Evolutionary conservation across 2,888 invertebrate genomes (phyloP).

Genomic region (Tethea ocularis): DNA sequence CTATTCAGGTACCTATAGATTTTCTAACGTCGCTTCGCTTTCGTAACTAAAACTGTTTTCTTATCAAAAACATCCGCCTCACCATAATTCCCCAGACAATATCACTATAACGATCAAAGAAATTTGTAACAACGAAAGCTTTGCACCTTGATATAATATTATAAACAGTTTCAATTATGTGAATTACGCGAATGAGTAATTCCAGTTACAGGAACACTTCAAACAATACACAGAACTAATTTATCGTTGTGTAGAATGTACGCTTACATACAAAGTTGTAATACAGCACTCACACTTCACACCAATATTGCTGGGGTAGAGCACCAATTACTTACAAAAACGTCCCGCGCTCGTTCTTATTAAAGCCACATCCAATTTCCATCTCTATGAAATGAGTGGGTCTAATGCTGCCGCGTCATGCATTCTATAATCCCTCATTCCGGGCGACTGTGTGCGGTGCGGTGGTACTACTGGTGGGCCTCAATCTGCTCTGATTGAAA

Average conservation of each 20-base stretch:
- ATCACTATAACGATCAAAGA: not conserved
- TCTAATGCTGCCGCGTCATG: constrained; percentile 76
- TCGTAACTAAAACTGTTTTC: not conserved
- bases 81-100: not conserved
- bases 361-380: constrained; percentile 68
- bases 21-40: not conserved
- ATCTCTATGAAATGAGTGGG: constrained; percentile 64
- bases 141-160: constrained; percentile 6
- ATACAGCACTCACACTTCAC: constrained; percentile 16
- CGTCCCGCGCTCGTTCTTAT: constrained; percentile 49
- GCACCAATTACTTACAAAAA: constrained; percentile 50
- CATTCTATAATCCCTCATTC: constrained; percentile 58
- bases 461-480: constrained; percentile 36
- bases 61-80: not conserved
- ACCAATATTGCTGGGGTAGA: constrained; percentile 18
- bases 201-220: constrained; percentile 3
- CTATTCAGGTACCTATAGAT: not conserved
- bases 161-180: constrained; percentile 3
- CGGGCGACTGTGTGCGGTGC: constrained; percentile 39
- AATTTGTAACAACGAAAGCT: not conserved
- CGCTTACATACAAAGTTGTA: constrained; percentile 10
- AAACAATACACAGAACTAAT: constrained; percentile 24
- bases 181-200: constrained; percentile 6
- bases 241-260: constrained; percentile 19
- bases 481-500: constrained; percentile 77